Evolutionary conservation across 2,888 invertebrate species (phyloP).

Genomic region (Ichneumon xanthorius): DNA sequence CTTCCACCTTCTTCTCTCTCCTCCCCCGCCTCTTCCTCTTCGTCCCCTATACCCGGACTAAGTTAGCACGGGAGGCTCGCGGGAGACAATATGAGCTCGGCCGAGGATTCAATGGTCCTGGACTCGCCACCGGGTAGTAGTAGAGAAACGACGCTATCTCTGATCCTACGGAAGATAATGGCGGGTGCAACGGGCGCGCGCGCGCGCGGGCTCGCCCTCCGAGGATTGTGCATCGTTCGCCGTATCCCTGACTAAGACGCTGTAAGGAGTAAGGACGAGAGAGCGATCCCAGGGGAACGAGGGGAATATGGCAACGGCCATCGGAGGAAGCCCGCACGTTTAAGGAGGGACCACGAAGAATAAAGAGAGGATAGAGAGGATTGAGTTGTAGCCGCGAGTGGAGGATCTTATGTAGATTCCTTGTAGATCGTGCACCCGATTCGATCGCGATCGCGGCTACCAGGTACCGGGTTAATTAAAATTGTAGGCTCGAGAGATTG

Average conservation of each 20-base stretch:
- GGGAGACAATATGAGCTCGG: conserved; percentile 82
- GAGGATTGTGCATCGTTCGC: conserved; percentile 66
- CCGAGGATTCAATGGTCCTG: conserved; percentile 34
- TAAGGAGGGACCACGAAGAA: conserved; percentile 73
- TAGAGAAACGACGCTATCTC: conserved; percentile 78
- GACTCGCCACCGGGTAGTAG: conserved; percentile 65
- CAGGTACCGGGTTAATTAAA: conserved; percentile 85
- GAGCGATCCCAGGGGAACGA: conserved; percentile 34
- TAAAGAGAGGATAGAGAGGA: conserved; percentile 79
- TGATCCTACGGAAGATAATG: conserved; percentile 82
- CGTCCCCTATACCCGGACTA: conserved; percentile 53
- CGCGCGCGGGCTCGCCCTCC: conserved; percentile 72
- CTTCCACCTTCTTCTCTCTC: conserved; percentile 33
- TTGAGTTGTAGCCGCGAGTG: conserved; percentile 85
- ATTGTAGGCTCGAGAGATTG: conserved; percentile 78
- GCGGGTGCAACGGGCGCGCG: conserved; percentile 68
- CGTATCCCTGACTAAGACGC: conserved; percentile 47
- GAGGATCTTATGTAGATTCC: conserved; percentile 85
- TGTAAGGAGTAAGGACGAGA: conserved; percentile 32
- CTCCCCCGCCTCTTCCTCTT: conserved; percentile 31
- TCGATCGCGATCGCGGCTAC: conserved; percentile 84
- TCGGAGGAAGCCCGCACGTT: conserved; percentile 61
- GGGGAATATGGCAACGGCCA: conserved; percentile 67
- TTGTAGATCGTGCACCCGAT: conserved; percentile 85
- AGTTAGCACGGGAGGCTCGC: conserved; percentile 51